Evolutionary conservation across 2,797 vertebrate species (phyloP), one percentile per base, ranked within the genome.

Genomic region (Diglossa cyanea): DNA sequence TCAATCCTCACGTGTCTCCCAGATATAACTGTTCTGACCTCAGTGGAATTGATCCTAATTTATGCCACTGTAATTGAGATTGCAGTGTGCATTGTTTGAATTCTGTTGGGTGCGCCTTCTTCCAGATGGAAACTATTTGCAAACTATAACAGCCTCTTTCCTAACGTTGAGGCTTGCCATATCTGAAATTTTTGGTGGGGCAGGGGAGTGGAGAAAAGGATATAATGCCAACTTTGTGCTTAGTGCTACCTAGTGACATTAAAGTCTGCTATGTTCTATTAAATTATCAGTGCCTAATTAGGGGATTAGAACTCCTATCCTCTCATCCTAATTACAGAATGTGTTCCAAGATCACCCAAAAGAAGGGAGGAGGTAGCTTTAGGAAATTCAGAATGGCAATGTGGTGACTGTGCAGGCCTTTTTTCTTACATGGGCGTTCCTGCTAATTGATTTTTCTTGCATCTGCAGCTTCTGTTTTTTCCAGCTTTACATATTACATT

Each of bases 121-220:
- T 93, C 90, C 90, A 94, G 92, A 92, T 91, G 94, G 96, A 97
- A 97, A 96, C 94, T 96, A 96, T 94, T 83, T 93, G 84, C 78
- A 87, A 80, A 85, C 86, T 96, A 30, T 78, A 96, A 73, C 84
- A 78, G 82, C 51, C 23, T 79, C 90, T 93, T 92, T 85, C 93
- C 91, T 87, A 82, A 77, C 5, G 6, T 4, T 72, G 72, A 95
- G 72, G 65, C 77, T 91, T 93, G 53, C 78, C 94, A 93, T 95
- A 89, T 76, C 93, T 95, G 84, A 93, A 81, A 95, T 97, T 96
- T 89, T 95, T 95, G 92, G 92, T 93, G 95, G 89, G 91, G 91
- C 81, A 79, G 40, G 93, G 88, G 88, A 62, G 82, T 55, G 89
- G 89, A 82, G 68, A 58, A 85, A 82, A 88, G 51, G 51, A 45